Evolutionary conservation across 2,888 invertebrate genomes (phyloP).

Genomic region (Meandrusa payeni): DNA sequence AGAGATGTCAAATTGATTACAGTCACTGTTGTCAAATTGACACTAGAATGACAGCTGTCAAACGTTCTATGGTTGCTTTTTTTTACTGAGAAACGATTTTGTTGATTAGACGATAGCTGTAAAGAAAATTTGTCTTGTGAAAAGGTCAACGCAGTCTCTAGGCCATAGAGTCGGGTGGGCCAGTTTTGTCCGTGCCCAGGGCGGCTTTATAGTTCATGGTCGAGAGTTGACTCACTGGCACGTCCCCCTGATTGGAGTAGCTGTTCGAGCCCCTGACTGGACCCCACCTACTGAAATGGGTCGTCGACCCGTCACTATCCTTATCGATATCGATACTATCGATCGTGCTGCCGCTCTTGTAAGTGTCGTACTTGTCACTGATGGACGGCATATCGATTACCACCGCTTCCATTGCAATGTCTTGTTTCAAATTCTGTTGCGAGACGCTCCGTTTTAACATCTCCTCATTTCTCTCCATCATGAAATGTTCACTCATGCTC

Average conservation of each 20-base stretch:
- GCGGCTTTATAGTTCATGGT: slow-evolving; percentile 57
- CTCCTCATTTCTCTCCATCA: slow-evolving; percentile 36
- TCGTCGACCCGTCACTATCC: slow-evolving; percentile 29
- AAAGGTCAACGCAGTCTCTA: slow-evolving; percentile 25
- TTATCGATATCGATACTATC: slow-evolving; percentile 40
- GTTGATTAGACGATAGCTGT: too few relatives aligned
- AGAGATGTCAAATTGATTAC: too few relatives aligned
- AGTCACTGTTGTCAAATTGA: too few relatives aligned
- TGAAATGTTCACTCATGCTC: slow-evolving; percentile 55
- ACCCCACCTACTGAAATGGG: slow-evolving; percentile 70
- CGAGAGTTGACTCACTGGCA: slow-evolving; percentile 66
- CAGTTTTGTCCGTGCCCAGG: slow-evolving; percentile 41
- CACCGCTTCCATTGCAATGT: slow-evolving; percentile 64
- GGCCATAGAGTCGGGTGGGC: slow-evolving; percentile 49
- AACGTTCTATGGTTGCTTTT: too few relatives aligned
- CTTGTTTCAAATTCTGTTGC: slow-evolving; percentile 63
- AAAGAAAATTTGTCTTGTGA: not conserved
- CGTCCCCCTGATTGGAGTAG: slow-evolving; percentile 48
- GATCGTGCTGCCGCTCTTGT: slow-evolving; percentile 40
- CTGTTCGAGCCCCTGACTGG: slow-evolving; percentile 75
- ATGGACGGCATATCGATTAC: slow-evolving; percentile 64
- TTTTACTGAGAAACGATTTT: too few relatives aligned
- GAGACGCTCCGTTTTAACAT: slow-evolving; percentile 59
- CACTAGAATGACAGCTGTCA: too few relatives aligned
- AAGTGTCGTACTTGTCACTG: slow-evolving; percentile 45